Base-by-base conservation (phyloP, 2,888 invertebrate species). In the Formica aserva region DNA sequence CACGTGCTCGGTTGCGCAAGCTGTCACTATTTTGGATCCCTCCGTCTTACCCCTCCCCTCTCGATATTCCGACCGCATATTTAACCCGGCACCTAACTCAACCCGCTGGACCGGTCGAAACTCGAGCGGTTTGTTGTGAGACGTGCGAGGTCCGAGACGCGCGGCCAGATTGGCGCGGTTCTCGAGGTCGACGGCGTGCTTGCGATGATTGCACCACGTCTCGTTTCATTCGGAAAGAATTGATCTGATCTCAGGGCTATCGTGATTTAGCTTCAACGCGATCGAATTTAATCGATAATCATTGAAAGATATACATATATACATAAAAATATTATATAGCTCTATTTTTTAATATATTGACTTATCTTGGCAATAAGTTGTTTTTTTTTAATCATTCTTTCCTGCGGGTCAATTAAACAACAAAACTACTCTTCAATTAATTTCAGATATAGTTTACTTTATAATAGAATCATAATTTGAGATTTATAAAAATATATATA, bases 1-100 rank as follows among this genome's bases (percentile, higher is more conserved):
- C 94, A 94, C 94, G 94, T 94, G 94, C 91, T 94, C 90, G 88
- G 89, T 94, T 94, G 92, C 93, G 93, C 93, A 94, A 94, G 89
- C 91, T 94, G 93, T 94, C 94, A 92, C 87, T 94, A 94, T 94
- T 94, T 94, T 93, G 93, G 94, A 91, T 38, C 29, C 9, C n/a
- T 69, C 29, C 90, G 29, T 60, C 60, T 15, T 8, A 29, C 29
- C 29, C 29, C 15, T 29, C 2, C 60, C 60, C 6, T 29, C 48
- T 6, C 45, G 85, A 91, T 89, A 92, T 91, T 29, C 90, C 90
- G 91, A 92, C 91, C 93, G 93, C 94, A 93, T 94, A 94, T 94
- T 94, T 94, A 94, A 94, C 93, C 94, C 91, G 52, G 93, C 87
- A 92, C 91, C 93, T 94, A 94, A 94, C 94, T 92, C 92, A 78